phyloP scores from a whole-genome alignment of 2,113 vertebrate genomes.

The Ammodytes dubius region DNA sequence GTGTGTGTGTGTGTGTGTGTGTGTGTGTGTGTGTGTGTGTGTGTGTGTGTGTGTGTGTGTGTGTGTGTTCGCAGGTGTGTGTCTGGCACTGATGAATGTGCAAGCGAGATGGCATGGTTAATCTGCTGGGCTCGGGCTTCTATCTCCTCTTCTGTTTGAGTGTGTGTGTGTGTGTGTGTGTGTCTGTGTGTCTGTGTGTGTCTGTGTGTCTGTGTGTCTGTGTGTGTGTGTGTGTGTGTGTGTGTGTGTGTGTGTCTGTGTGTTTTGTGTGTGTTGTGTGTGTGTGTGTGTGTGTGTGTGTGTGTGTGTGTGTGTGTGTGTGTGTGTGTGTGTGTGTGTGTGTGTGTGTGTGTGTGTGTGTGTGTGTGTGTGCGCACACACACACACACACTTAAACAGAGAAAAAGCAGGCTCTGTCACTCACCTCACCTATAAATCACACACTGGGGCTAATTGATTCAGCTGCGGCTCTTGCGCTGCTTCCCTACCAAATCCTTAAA shows the following conservation, averaged over 20 bases:
- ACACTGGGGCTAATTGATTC: conserved; percentile 62
- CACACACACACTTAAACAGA: conserved; percentile 18
- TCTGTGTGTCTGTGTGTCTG: not conserved
- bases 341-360: too few relatives aligned
- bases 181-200: conserved; percentile 29
- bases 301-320: conserved; percentile 28
- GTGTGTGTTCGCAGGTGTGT: conserved; percentile 37
- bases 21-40: conserved; percentile 29
- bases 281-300: conserved; percentile 44
- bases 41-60: conserved; percentile 18
- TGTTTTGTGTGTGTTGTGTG: conserved; percentile 8
- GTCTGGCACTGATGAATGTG: conserved; percentile 57
- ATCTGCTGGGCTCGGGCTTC: conserved; percentile 54
- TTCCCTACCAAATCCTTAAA: conserved; percentile 48
- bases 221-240: too few relatives aligned
- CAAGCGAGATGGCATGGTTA: conserved; percentile 32
- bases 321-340: not conserved
- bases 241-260: conserved; percentile 12
- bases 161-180: conserved; percentile 49
- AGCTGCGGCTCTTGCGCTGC: conserved; percentile 47
- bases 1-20: conserved; percentile 18
- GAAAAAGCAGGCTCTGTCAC: conserved; percentile 33
- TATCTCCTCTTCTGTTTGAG: conserved; percentile 5
- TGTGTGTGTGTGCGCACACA: conserved; percentile 12
- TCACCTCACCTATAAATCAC: conserved; percentile 71